Conservation (phyloP, 2,888 invertebrate species). For the Lepidochrysops patricia region DNA sequence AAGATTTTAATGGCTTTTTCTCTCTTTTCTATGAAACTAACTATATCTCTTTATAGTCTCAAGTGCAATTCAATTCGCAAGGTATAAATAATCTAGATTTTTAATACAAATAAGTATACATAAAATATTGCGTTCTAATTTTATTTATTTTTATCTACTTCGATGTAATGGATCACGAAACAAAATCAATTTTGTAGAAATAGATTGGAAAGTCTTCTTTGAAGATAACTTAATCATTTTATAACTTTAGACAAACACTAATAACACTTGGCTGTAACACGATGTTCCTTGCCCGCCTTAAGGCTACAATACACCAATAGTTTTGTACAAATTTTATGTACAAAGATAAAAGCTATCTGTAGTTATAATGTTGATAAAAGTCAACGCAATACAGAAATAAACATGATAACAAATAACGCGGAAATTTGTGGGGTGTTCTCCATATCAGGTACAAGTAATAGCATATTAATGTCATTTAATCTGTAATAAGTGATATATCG, state of each 20-base stretch:
- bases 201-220: too few relatives aligned
- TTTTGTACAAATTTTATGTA: conserved; percentile 58
- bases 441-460: conserved; percentile 22
- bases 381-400: conserved; percentile 33
- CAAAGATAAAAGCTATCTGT: conserved; percentile 53
- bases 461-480: conserved; percentile 17
- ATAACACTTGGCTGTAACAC: background rate
- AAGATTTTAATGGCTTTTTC: background rate
- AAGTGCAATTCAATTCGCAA: too few relatives aligned
- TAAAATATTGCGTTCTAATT: too few relatives aligned
- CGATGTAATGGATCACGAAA: too few relatives aligned
- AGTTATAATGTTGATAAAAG: conserved; percentile 62
- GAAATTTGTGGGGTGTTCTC: conserved; percentile 24
- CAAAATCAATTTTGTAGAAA: too few relatives aligned
- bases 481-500: conserved; percentile 12
- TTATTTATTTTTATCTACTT: too few relatives aligned
- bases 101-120: too few relatives aligned
- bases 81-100: too few relatives aligned
- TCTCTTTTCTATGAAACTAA: background rate
- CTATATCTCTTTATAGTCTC: background rate
- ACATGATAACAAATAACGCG: conserved; percentile 27
- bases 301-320: conserved; percentile 42
- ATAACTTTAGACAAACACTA: background rate
- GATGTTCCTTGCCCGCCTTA: conserved; percentile 19
- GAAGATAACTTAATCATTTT: background rate